phyloP scores from a whole-genome alignment of 2,113 vertebrate genomes.

The Emydura subglobosa region DNA sequence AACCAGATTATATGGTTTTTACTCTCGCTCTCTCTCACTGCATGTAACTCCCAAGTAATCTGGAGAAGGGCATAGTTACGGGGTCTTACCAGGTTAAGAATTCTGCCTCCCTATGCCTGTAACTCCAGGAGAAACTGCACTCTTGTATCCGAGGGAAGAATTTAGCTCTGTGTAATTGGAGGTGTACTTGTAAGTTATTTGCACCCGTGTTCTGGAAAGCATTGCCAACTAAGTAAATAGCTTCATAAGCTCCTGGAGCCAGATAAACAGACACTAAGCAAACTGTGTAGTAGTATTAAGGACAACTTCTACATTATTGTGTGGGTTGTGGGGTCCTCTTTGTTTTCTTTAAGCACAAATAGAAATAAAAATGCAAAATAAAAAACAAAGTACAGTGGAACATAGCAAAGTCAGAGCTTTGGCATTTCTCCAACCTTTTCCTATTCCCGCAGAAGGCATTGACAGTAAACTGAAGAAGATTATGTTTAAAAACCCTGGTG shows the following conservation, averaged over 20 bases:
- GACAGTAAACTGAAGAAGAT: constrained; percentile 46
- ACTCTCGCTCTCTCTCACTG: too few species aligned
- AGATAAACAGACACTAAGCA: background rate
- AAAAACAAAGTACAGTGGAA: constrained; percentile 49
- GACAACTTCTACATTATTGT: background rate
- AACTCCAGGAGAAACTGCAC: background rate
- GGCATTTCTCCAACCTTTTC: constrained; percentile 44
- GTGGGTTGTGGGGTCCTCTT: constrained; percentile 14
- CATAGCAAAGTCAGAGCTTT: constrained; percentile 38
- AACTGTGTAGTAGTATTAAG: background rate
- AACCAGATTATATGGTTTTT: accelerated
- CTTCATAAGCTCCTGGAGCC: too few species aligned
- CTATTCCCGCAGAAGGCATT: constrained; percentile 39
- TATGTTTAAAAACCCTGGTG: constrained; percentile 18
- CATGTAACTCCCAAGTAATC: background rate
- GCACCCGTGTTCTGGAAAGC: accelerated
- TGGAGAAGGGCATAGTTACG: background rate
- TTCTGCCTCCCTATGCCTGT: accelerated
- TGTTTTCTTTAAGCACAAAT: constrained; percentile 63
- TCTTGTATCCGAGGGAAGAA: background rate
- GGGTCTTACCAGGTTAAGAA: background rate
- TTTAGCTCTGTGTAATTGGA: background rate
- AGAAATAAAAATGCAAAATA: constrained; percentile 48
- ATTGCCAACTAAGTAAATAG: accelerated
- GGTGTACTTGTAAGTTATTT: accelerated